phyloP scores from a whole-genome alignment of 2,888 invertebrate genomes.

The Dryocosmus kuriphilus region DNA sequence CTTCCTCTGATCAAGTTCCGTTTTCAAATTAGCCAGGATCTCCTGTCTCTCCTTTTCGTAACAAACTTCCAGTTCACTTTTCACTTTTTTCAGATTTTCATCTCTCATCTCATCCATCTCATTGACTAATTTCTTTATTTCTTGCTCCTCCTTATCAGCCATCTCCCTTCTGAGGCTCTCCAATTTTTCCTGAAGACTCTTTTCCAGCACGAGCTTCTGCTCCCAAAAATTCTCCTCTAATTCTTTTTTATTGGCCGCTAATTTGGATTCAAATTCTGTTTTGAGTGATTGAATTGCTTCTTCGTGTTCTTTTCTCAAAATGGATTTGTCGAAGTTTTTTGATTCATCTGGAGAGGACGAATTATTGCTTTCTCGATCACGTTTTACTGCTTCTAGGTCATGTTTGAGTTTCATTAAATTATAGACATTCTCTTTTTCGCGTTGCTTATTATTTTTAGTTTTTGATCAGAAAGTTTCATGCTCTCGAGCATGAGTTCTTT shows the following conservation, averaged over 20 bases:
- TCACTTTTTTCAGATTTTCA: conserved; percentile 70
- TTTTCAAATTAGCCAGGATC: conserved; percentile 77
- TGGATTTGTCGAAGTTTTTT: conserved; percentile 70
- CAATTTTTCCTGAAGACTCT: conserved; percentile 77
- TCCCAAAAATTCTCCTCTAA: conserved; percentile 76
- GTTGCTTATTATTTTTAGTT: conserved; percentile 51
- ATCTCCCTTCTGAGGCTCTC: conserved; percentile 78
- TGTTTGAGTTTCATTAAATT: conserved; percentile 59
- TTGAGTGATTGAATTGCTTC: conserved; percentile 80
- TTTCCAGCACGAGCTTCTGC: conserved; percentile 78
- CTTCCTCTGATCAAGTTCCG: conserved; percentile 78
- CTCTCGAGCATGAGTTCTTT: conserved; percentile 67
- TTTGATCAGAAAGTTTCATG: conserved; percentile 60
- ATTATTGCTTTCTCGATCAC: not conserved
- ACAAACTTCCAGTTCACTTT: conserved; percentile 72
- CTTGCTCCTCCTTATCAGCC: conserved; percentile 74
- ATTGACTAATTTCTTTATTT: conserved; percentile 66
- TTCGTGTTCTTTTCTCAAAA: conserved; percentile 73
- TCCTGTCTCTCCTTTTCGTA: conserved; percentile 76
- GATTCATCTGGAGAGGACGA: conserved; percentile 75
- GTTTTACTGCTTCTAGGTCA: conserved; percentile 64
- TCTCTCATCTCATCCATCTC: conserved; percentile 69
- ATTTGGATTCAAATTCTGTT: conserved; percentile 80
- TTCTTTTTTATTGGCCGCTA: conserved; percentile 74
- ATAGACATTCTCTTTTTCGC: conserved; percentile 55